Evolutionary conservation across 2,888 invertebrate species (phyloP).

Genomic region (Aquatica leii): DNA sequence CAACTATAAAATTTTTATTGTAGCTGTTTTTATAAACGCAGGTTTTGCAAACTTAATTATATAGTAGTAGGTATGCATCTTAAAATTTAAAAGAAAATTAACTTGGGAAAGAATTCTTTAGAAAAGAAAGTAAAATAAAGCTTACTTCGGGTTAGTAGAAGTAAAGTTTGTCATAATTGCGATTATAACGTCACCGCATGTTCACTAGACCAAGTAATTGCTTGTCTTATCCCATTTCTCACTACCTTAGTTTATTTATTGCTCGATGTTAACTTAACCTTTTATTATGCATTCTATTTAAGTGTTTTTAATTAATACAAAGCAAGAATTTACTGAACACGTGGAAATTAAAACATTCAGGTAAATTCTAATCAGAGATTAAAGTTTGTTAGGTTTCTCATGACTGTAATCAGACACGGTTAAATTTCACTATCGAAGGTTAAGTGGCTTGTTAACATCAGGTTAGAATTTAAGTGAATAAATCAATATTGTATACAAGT

Average conservation of each 20-base stretch:
- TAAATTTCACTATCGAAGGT: background rate
- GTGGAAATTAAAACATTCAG: too few species aligned
- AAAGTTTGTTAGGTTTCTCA: too few species aligned
- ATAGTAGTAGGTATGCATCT: slow-evolving; percentile 1
- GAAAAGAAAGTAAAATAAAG: slow-evolving; percentile 18
- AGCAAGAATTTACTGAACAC: too few species aligned
- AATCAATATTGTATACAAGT: too few species aligned
- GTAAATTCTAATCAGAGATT: too few species aligned
- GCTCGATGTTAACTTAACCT: slow-evolving; percentile 6
- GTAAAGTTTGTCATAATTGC: slow-evolving; percentile 31
- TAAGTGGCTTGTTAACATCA: background rate
- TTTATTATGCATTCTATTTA: too few species aligned
- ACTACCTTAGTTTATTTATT: slow-evolving; percentile 19
- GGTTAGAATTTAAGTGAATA: too few species aligned
- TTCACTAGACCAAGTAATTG: slow-evolving; percentile 34
- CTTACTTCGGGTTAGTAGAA: slow-evolving; percentile 20
- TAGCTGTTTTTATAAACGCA: too few species aligned
- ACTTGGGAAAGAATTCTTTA: background rate
- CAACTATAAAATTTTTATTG: too few species aligned
- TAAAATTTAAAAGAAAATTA: slow-evolving; percentile 11
- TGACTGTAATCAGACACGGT: too few species aligned
- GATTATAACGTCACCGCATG: slow-evolving; percentile 22
- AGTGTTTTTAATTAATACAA: too few species aligned
- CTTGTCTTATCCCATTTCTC: slow-evolving; percentile 23
- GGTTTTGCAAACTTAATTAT: too few species aligned